phyloP scores from a whole-genome alignment of 1,140 invertebrate genomes.

The Frieseomelitta varia region DNA sequence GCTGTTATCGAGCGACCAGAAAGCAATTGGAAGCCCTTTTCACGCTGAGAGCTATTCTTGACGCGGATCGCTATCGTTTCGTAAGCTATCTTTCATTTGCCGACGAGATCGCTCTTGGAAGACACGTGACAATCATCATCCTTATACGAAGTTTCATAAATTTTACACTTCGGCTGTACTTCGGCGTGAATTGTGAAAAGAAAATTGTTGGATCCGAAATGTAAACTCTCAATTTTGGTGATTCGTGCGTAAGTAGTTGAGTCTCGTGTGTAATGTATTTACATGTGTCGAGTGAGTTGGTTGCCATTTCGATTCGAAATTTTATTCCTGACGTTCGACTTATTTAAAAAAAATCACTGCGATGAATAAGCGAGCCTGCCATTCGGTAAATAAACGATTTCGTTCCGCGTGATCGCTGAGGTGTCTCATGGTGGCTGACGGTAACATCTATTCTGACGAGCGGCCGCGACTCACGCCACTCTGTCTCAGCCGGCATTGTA shows the following conservation, averaged over 20 bases:
- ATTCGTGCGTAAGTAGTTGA: neutral
- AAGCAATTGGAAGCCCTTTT: slow-evolving; percentile 60
- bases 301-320: neutral
- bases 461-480: slow-evolving; percentile 64
- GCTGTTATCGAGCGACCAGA: slow-evolving; percentile 63
- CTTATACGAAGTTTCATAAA: neutral
- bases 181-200: no score
- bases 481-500: slow-evolving; percentile 54
- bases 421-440: slow-evolving; percentile 69
- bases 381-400: slow-evolving; percentile 73
- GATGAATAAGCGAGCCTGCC: slow-evolving; percentile 59
- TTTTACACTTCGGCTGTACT: neutral
- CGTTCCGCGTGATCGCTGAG: slow-evolving; percentile 72
- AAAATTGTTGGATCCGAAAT: neutral
- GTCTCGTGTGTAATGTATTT: no score
- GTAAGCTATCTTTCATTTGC: slow-evolving; percentile 21
- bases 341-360: slow-evolving; percentile 40
- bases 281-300: no score
- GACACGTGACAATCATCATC: neutral
- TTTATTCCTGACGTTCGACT: neutral
- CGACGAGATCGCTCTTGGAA: neutral
- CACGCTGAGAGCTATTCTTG: slow-evolving; percentile 30
- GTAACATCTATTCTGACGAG: slow-evolving; percentile 69
- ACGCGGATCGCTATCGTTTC: slow-evolving; percentile 36
- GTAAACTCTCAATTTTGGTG: no score